These are phyloP conservation scores for Hirundichthys speculiger DNA, from an alignment of 2,113 vertebrate species.

Conservation along the genomic window DNA sequence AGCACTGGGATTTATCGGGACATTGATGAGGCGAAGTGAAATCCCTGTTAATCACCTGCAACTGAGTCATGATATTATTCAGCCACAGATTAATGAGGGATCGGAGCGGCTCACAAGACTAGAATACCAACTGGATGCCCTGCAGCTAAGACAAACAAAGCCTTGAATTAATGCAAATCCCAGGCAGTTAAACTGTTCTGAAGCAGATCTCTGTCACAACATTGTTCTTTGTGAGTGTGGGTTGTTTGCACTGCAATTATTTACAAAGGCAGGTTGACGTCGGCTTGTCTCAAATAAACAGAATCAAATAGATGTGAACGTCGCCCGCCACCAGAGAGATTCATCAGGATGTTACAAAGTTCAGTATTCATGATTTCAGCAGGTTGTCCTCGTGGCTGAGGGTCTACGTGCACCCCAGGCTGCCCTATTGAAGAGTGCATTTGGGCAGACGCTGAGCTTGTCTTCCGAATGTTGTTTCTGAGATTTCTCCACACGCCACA, in stretches of 20 bases:
- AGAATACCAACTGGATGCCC: slow-evolving; percentile 47
- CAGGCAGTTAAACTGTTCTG: slow-evolving; percentile 18
- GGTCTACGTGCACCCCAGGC: too few relatives aligned
- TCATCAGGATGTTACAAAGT: too few relatives aligned
- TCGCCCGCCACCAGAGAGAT: too few relatives aligned
- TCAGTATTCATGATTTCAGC: not conserved
- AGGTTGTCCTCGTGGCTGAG: not conserved
- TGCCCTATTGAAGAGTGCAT: too few relatives aligned
- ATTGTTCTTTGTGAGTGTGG: slow-evolving; percentile 7
- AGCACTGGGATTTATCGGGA: slow-evolving; percentile 3
- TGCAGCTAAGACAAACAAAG: slow-evolving; percentile 53
- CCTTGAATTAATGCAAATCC: slow-evolving; percentile 52
- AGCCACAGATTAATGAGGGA: slow-evolving; percentile 39
- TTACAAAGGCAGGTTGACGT: slow-evolving; percentile 4
- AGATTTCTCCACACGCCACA: too few relatives aligned
- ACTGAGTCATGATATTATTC: slow-evolving; percentile 9
- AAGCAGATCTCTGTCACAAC: slow-evolving; percentile 38
- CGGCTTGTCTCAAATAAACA: not conserved
- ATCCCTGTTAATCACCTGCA: slow-evolving; percentile 25
- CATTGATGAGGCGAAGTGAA: slow-evolving; percentile 25
- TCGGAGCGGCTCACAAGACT: not conserved
- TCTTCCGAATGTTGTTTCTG: too few relatives aligned
- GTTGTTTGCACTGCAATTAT: slow-evolving; percentile 37
- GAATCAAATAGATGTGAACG: slow-evolving; percentile 4
- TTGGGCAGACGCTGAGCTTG: too few relatives aligned